Percentiles rank a stretch among this genome's conserved stretches.
These are phyloP conservation scores for Pithys albifrons DNA, from an alignment of 2,113 vertebrate species.

Conservation along the genomic window DNA sequence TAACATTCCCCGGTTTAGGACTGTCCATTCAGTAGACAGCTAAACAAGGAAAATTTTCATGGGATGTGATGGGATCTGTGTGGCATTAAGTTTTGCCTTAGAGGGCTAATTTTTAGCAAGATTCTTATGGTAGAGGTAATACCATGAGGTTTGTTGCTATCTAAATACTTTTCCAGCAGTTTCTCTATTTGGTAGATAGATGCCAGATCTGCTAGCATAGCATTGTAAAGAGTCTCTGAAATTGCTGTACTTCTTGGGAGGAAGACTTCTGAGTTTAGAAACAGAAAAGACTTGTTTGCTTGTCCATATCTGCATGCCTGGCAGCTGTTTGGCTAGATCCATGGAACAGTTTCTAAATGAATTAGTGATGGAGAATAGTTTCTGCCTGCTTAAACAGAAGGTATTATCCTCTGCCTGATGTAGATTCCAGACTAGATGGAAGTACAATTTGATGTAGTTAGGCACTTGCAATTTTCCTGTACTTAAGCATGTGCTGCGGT, in stretches of 20 bases:
- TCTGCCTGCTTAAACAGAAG: constrained; percentile 49
- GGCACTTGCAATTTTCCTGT: constrained; percentile 52
- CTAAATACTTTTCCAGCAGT: background rate
- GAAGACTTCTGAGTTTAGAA: background rate
- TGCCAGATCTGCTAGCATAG: background rate
- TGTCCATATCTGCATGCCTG: background rate
- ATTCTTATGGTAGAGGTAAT: background rate
- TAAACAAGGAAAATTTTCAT: background rate
- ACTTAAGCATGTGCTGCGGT: constrained; percentile 28
- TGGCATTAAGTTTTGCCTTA: background rate
- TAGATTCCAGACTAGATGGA: constrained; percentile 53
- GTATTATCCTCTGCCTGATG: constrained; percentile 44
- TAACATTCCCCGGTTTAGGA: background rate
- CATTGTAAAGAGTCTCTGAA: background rate
- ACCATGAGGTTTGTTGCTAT: background rate
- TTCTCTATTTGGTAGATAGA: background rate
- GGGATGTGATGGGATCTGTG: background rate
- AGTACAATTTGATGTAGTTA: constrained; percentile 36
- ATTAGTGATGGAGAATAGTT: constrained; percentile 45
- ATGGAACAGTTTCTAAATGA: constrained; percentile 19
- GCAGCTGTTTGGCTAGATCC: constrained; percentile 43
- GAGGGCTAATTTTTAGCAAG: background rate
- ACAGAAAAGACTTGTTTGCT: constrained; percentile 9
- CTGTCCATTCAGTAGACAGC: background rate
- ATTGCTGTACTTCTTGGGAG: background rate